A percentile compares a stretch with the other conserved stretches of the same genome.
Evolutionary conservation across 2,113 vertebrate species (phyloP).

Genomic region (Rhombomys opimus): DNA sequence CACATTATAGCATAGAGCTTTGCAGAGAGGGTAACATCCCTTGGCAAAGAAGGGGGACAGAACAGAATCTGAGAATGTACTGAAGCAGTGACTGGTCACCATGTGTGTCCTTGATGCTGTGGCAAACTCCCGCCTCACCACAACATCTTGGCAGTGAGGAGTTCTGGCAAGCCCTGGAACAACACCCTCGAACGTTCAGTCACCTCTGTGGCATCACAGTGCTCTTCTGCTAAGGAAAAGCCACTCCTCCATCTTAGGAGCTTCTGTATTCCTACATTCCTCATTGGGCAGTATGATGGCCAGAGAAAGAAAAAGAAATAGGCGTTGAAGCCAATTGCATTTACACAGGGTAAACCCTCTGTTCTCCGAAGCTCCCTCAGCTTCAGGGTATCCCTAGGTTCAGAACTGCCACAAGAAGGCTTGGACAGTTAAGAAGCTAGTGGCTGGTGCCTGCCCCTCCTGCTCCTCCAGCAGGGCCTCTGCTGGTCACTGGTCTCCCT

Average conservation of each 20-base stretch:
- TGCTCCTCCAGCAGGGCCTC: background rate
- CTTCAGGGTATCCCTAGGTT: background rate
- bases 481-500: background rate
- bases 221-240: background rate
- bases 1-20: background rate
- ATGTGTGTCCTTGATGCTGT: background rate
- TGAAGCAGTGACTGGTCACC: background rate
- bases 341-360: background rate
- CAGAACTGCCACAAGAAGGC: background rate
- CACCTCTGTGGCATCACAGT: background rate
- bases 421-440: background rate
- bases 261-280: background rate
- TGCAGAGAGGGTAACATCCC: background rate
- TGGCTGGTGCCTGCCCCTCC: fast-evolving
- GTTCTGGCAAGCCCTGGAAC: background rate
- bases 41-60: background rate
- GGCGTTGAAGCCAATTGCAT: background rate
- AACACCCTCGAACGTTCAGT: background rate
- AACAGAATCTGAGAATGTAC: background rate
- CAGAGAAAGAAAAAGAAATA: conserved; percentile 1
- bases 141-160: background rate
- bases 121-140: background rate
- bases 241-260: background rate
- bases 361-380: background rate
- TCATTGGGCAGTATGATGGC: background rate